Conservation (phyloP, 2,797 vertebrate species). For the Enteromius trimaculatus region DNA sequence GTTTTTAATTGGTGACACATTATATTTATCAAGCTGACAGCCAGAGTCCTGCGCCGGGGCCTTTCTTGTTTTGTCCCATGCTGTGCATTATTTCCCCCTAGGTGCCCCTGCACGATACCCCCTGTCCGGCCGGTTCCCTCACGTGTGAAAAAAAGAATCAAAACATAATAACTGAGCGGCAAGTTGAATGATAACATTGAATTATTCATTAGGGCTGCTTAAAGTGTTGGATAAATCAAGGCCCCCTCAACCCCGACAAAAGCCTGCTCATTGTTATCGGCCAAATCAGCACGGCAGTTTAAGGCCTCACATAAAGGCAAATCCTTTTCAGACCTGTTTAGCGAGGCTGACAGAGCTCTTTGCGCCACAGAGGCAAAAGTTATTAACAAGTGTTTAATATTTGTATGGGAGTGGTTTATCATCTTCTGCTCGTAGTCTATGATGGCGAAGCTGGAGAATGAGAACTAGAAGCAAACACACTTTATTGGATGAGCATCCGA, state of each 20-base stretch:
- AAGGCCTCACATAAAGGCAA: conserved; percentile 76
- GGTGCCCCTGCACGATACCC: conserved; percentile 78
- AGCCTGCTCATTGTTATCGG: conserved; percentile 77
- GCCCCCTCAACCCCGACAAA: conserved; percentile 74
- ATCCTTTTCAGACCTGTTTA: conserved; percentile 77
- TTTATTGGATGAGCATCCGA: conserved; percentile 51
- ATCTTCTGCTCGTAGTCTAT: conserved; percentile 59
- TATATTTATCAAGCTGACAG: conserved; percentile 97
- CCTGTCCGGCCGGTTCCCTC: conserved; percentile 80
- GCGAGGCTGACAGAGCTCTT: conserved; percentile 74
- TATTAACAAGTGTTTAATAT: conserved; percentile 90
- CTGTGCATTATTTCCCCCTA: conserved; percentile 83
- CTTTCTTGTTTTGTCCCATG: conserved; percentile 88
- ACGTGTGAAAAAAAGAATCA: conserved; percentile 78
- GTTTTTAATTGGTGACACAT: conserved; percentile 98
- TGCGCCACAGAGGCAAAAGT: conserved; percentile 74
- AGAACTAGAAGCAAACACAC: conserved; percentile 63
- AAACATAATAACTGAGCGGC: conserved; percentile 83
- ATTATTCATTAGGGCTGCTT: conserved; percentile 91
- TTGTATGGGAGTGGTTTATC: conserved; percentile 80
- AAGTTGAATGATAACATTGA: conserved; percentile 91
- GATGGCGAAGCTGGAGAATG: conserved; percentile 55
- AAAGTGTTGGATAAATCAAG: conserved; percentile 85
- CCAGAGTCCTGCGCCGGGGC: conserved; percentile 76
- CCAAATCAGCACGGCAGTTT: conserved; percentile 75